Evolutionary conservation across 2,797 vertebrate genomes (phyloP), one percentile per base, ranked within the genome.

Genomic region (Eospalax fontanierii): DNA sequence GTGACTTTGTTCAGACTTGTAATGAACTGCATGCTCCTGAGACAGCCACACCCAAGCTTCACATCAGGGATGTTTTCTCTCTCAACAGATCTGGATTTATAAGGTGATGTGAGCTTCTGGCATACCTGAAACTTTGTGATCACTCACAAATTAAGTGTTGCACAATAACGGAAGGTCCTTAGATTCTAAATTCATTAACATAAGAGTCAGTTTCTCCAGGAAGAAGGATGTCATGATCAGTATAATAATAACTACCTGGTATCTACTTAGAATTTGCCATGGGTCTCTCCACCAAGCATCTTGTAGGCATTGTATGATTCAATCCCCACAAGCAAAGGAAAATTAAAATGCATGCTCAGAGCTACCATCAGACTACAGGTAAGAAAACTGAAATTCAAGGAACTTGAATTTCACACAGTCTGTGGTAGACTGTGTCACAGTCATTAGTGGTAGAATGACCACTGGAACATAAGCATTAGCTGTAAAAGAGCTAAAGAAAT

Each of bases 1-100:
- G 91, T 90, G 54, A 22, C 46, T 4, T 46, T 96, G 97, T 95
- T 96, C 91, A 83, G 95, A 95, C 97, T 97, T 97, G 97, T 22
- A 76, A 38, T 94, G 93, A 93, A 94, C 91, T 74, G 61, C 68
- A 66, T 96, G 89, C 95, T 97, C 93, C 65, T 9, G 40, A 79
- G 43, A 90, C 6, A 14, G 71, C 86, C 96, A 74, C 96, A 76
- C 97, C 96, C 92, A 94, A 1, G 65, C 3, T 2, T 75, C 75
- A n/a, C 80, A 59, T 78, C 33, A 21, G 38, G 18, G 81, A 24
- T 68, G 74, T 89, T 87, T 95, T 93, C 88, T 70, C 93, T 54
- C 70, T 87, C 70, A 94, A 79, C 66, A 90, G 84, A 88, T 90
- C 92, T 96, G 85, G 61, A 65, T 85, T 76, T 92, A 26, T 7